These are phyloP conservation scores for Sebastiscus tertius DNA, from an alignment of 2,797 vertebrate species.

Conservation along the genomic window DNA sequence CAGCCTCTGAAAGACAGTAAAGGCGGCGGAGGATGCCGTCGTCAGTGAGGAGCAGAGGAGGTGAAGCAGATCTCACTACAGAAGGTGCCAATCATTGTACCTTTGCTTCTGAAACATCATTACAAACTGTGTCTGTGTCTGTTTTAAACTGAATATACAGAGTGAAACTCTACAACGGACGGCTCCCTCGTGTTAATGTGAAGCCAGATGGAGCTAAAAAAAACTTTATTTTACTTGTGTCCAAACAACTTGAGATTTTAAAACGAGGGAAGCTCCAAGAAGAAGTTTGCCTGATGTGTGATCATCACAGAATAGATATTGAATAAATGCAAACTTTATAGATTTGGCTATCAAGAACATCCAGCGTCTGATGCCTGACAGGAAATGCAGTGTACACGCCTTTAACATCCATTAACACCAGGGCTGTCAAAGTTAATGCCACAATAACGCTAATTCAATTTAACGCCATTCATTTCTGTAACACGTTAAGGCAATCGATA, in stretches of 20 bases:
- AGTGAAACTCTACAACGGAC: not conserved
- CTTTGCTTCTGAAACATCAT: not conserved
- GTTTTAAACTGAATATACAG: not conserved
- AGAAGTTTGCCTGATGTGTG: constrained; percentile 7
- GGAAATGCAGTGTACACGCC: not conserved
- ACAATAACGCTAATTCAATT: too few relatives aligned
- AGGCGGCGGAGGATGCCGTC: not conserved
- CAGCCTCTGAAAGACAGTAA: not conserved
- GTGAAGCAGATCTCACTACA: not conserved
- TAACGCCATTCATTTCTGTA: too few relatives aligned
- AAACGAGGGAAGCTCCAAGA: not conserved
- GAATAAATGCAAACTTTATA: constrained; percentile 23
- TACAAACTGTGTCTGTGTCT: not conserved
- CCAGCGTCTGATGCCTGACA: not conserved
- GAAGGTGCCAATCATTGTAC: not conserved
- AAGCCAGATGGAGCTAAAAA: not conserved
- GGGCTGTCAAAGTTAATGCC: too few relatives aligned
- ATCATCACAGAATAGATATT: not conserved
- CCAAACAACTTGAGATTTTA: not conserved
- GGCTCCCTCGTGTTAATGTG: not conserved
- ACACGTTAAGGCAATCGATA: too few relatives aligned
- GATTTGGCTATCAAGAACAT: not conserved
- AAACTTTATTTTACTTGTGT: not conserved
- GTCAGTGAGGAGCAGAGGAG: not conserved
- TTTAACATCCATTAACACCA: too few relatives aligned